Percentiles rank a stretch among this genome's conserved stretches.
Conservation (phyloP, 2,888 invertebrate species). For the Philereme vetulata region DNA sequence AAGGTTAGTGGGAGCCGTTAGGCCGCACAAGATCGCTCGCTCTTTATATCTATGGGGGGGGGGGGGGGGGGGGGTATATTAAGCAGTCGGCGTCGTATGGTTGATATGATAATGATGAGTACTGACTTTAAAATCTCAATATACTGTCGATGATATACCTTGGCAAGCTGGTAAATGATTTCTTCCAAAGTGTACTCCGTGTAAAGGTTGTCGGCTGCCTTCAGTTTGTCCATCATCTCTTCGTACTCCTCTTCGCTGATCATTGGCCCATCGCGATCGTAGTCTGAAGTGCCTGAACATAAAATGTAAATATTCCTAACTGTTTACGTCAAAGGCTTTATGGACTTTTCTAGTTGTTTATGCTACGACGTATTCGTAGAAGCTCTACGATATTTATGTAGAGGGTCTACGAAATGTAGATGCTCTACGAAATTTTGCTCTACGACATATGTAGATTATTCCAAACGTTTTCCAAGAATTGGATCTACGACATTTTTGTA, state of each 20-base stretch:
- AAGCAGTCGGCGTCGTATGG: too few relatives aligned
- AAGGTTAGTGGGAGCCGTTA: too few relatives aligned
- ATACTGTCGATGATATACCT: conserved; percentile 66
- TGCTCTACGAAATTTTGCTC: neutral
- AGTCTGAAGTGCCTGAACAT: conserved; percentile 70
- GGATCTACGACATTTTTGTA: too few relatives aligned
- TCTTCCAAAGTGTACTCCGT: conserved; percentile 91
- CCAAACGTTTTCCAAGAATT: too few relatives aligned
- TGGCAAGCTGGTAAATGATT: conserved; percentile 91
- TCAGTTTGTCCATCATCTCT: conserved; percentile 87
- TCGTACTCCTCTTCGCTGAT: conserved; percentile 85
- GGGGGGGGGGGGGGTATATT: too few relatives aligned
- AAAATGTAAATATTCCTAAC: neutral
- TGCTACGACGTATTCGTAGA: neutral
- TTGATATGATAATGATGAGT: too few relatives aligned
- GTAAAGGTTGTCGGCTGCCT: conserved; percentile 88
- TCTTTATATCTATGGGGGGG: too few relatives aligned
- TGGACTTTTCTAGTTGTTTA: too few relatives aligned
- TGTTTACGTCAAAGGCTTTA: too few relatives aligned
- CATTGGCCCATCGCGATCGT: conserved; percentile 69
- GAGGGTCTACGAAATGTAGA: conserved; percentile 7
- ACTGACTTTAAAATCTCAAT: too few relatives aligned
- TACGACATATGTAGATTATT: neutral
- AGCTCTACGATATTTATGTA: neutral
- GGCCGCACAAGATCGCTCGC: too few relatives aligned